Conservation (phyloP, 2,888 invertebrate species). For the Melanostoma scalare region DNA sequence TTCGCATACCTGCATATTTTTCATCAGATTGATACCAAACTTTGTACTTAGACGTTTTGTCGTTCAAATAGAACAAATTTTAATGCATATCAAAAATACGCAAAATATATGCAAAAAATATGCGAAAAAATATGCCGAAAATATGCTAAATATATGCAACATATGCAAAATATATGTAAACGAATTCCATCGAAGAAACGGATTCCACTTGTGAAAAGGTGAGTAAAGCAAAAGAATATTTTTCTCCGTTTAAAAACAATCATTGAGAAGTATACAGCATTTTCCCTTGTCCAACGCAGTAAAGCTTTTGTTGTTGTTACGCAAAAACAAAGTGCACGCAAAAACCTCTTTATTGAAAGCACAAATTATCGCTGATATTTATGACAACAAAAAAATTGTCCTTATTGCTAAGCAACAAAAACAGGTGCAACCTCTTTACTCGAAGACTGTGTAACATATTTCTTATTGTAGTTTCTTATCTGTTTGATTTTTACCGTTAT, state of each 20-base stretch:
- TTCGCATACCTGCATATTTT: background rate
- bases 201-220: background rate
- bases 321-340: background rate
- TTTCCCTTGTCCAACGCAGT: background rate
- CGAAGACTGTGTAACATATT: background rate
- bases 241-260: background rate
- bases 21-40: conserved; percentile 1
- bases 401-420: too few species aligned
- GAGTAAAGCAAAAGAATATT: conserved; percentile 6
- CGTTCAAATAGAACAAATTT: conserved; percentile 7
- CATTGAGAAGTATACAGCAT: background rate
- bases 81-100: conserved; percentile 11
- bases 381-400: background rate
- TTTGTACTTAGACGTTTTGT: conserved; percentile 7
- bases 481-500: conserved; percentile 3
- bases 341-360: conserved; percentile 9
- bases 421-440: too few species aligned
- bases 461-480: conserved; percentile 9
- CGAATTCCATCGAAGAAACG: background rate
- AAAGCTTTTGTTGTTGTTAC: too few species aligned
- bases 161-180: conserved; percentile 3
- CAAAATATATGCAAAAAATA: conserved; percentile 3
- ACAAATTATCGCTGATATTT: conserved; percentile 12
- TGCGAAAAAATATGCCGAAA: background rate
- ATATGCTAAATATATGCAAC: background rate